Evolutionary conservation across 2,888 invertebrate genomes (phyloP).

Genomic region (Orchesella flavescens): DNA sequence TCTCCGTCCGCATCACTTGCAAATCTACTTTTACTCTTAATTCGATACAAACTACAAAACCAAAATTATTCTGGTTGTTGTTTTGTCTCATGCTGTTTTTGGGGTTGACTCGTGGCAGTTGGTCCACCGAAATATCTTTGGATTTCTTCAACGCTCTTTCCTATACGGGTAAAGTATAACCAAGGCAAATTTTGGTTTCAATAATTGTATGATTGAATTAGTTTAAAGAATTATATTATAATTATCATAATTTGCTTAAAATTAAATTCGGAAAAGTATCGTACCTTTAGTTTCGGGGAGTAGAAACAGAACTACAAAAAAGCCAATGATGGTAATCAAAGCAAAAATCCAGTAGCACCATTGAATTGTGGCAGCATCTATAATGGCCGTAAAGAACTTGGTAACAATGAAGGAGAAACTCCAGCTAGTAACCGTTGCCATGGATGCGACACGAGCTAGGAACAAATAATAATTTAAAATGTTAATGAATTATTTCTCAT

Average conservation of each 20-base stretch:
- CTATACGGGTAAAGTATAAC: too few relatives aligned
- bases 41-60: too few relatives aligned
- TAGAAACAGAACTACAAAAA: constrained; percentile 63
- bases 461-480: constrained; percentile 5
- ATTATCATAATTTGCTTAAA: too few relatives aligned
- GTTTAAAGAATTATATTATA: too few relatives aligned
- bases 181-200: too few relatives aligned
- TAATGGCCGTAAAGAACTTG: constrained; percentile 72
- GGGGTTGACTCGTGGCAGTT: too few relatives aligned
- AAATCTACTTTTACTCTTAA: neutral
- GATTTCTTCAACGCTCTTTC: constrained; percentile 66
- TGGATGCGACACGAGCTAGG: constrained; percentile 56
- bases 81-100: too few relatives aligned
- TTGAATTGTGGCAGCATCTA: constrained; percentile 72
- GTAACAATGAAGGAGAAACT: constrained; percentile 79
- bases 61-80: too few relatives aligned
- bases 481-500: neutral
- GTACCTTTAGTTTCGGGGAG: constrained; percentile 70
- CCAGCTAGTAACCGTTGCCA: constrained; percentile 85
- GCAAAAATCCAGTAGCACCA: constrained; percentile 71
- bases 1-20: neutral
- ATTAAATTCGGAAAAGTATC: too few relatives aligned
- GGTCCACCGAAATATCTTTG: constrained; percentile 61
- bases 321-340: constrained; percentile 66
- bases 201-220: too few relatives aligned